Percentiles rank a stretch among this genome's conserved stretches.
phyloP scores from a whole-genome alignment of 2,797 vertebrate genomes.

The Micrastur ruficollis region DNA sequence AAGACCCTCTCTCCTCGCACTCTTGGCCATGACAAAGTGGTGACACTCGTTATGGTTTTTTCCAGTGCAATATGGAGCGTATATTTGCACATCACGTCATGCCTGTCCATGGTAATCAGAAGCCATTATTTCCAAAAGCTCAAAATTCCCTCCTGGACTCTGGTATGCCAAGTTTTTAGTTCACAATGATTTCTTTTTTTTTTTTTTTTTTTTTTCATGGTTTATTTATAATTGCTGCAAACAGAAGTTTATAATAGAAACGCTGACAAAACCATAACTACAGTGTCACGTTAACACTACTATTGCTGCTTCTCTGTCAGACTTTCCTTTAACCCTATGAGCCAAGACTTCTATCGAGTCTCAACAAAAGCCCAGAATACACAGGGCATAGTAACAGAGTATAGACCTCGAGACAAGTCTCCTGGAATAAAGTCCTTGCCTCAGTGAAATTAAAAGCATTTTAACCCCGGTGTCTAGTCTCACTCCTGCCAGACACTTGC shows the following conservation, averaged over 20 bases:
- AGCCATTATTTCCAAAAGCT: slow-evolving; percentile 61
- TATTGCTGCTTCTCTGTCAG: background rate
- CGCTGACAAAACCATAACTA: slow-evolving; percentile 41
- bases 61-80: background rate
- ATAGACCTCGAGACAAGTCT: background rate
- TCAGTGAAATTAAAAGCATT: slow-evolving; percentile 35
- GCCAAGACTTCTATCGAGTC: background rate
- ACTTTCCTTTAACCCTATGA: slow-evolving; percentile 25
- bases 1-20: background rate
- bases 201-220: background rate
- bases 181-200: slow-evolving; percentile 7
- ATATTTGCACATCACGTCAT: slow-evolving; percentile 58
- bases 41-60: background rate
- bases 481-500: slow-evolving; percentile 25
- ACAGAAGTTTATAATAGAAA: slow-evolving; percentile 46
- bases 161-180: slow-evolving; percentile 44
- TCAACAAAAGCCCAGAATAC: slow-evolving; percentile 16
- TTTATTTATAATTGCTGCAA: slow-evolving; percentile 38
- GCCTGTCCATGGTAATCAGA: slow-evolving; percentile 59
- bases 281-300: background rate
- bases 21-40: background rate
- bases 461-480: slow-evolving; percentile 19
- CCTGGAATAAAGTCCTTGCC: slow-evolving; percentile 13
- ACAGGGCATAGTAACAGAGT: background rate
- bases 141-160: slow-evolving; percentile 54